Conservation (phyloP, 1,140 invertebrate genomes). For the Microplitis demolitor region DNA sequence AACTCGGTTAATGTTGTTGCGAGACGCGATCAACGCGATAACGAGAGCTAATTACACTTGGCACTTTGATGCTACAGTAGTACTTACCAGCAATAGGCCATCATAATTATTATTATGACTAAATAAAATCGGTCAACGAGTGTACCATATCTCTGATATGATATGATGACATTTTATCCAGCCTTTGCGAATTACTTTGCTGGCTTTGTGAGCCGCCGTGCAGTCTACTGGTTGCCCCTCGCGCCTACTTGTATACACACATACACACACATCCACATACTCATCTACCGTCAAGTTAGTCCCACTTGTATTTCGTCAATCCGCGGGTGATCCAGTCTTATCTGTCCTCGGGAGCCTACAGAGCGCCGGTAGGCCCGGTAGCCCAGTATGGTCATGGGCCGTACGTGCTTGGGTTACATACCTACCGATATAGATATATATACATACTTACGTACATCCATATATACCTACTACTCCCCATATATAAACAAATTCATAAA, state of each 20-base stretch:
- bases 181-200: too few species aligned
- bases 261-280: background rate
- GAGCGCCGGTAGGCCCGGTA: conserved; percentile 25
- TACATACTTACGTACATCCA: background rate
- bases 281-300: background rate
- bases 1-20: conserved; percentile 8
- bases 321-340: conserved; percentile 16
- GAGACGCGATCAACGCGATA: background rate
- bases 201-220: conserved; percentile 43
- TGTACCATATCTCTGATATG: background rate
- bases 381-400: conserved; percentile 55
- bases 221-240: conserved; percentile 53
- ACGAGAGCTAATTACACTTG: conserved; percentile 1
- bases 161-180: background rate
- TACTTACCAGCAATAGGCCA: too few species aligned
- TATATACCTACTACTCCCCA: background rate
- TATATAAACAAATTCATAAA: too few species aligned
- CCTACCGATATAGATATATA: background rate
- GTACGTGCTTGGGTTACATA: conserved; percentile 58
- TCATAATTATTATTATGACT: background rate
- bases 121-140: conserved; percentile 19
- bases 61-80: background rate
- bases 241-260: conserved; percentile 26
- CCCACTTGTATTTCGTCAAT: conserved; percentile 13
- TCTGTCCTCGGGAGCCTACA: conserved; percentile 37